Base-by-base conservation (phyloP, 1,140 invertebrate species). In the Dysdera silvatica region DNA sequence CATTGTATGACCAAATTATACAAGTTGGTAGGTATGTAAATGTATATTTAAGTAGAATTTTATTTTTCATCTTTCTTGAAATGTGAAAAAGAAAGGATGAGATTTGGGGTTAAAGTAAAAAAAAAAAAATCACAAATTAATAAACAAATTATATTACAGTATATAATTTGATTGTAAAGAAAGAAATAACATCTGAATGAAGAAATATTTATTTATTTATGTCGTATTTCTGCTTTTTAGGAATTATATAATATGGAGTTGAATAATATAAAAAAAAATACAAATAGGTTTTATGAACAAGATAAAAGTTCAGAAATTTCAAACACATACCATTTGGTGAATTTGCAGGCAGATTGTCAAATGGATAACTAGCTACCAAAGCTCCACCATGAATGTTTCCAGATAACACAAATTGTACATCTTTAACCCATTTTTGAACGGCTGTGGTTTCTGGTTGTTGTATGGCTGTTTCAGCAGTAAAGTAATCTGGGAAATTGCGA, bases 341-440 rank as follows among this genome's bases (percentile, higher is more conserved):
- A 23, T 63, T 63, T 3, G 51, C 18, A 8, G 69, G 67, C 16
- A 59, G 40, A 55, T 73, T 78, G 61, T 80, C 79, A 59, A 74
- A 81, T 10, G 80, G 80, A 72, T 81, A 81, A 65, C 79, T 79
- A 14, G 80, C 78, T 61, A 81, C 81, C 20, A 82, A 65, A 8
- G 80, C 81, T 20, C 82, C 82, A 43, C 79, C 79, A 54, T 83
- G 80, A n/a, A 84, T 66, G 67, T 77, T 79, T 0, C 80, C 77
- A 6, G 80, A 82, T 18, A 83, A 61, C 41, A 80, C 75, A 67
- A 84, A 83, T 14, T 75, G 76, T 31, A 71, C 71, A 20, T 72
- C 62, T 4, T 73, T 59, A 67, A 81, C 72, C 80, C 73, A 74
- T 10, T 75, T 67, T 41, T 68, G 72, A 7, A 81, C 65, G 16